A percentile compares a stretch with the other conserved stretches of the same genome.
Conservation (phyloP, 2,888 invertebrate genomes). For the Lycia hirtaria region DNA sequence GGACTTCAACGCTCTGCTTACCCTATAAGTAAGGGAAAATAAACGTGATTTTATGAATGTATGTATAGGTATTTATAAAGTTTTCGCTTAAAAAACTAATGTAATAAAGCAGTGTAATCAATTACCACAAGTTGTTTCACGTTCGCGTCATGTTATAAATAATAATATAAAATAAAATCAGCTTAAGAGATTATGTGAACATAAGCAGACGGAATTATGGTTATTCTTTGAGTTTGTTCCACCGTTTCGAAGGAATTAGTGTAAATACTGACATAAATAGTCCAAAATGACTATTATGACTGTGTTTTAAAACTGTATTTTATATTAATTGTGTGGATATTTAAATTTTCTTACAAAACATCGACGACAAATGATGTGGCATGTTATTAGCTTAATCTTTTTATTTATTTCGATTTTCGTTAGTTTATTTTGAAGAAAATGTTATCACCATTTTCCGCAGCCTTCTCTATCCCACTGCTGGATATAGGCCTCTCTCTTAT, state of each 20-base stretch:
- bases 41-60: too few relatives aligned
- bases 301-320: conserved; percentile 11
- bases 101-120: neutral
- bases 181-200: conserved; percentile 37
- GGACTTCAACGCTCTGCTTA: too few relatives aligned
- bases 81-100: neutral
- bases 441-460: too few relatives aligned
- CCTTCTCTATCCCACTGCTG: too few relatives aligned
- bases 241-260: conserved; percentile 26
- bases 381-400: neutral
- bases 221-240: conserved; percentile 38
- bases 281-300: conserved; percentile 10
- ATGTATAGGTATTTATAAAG: neutral
- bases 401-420: too few relatives aligned
- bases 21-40: too few relatives aligned
- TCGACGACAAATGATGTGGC: conserved; percentile 18
- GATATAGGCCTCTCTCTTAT: too few relatives aligned
- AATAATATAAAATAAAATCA: conserved; percentile 30
- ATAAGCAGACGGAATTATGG: conserved; percentile 30
- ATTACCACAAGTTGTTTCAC: conserved; percentile 13
- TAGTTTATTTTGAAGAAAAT: too few relatives aligned
- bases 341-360: conserved; percentile 12
- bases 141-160: conserved; percentile 18
- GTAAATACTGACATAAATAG: conserved; percentile 27
- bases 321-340: conserved; percentile 9